These are phyloP conservation scores for Smittia aterrima DNA, from an alignment of 2,888 invertebrate species.

Conservation along the genomic window DNA sequence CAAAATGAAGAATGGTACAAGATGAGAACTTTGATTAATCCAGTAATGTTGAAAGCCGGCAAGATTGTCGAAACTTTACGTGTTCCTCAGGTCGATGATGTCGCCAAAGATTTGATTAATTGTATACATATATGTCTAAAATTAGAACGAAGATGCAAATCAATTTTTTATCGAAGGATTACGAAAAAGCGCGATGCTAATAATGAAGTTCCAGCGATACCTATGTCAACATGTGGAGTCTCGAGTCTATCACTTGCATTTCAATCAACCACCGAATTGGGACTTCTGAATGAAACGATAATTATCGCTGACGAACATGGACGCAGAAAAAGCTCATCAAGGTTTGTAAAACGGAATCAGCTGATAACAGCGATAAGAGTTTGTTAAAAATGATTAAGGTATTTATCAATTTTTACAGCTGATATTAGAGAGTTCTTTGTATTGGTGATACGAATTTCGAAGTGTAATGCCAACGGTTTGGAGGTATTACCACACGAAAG, in stretches of 20 bases:
- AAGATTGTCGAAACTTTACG: conserved; percentile 57
- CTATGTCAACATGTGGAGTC: conserved; percentile 58
- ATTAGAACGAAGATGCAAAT: no score
- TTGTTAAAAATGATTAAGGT: not conserved
- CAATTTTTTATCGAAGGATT: no score
- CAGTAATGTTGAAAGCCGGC: conserved; percentile 61
- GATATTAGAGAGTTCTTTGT: conserved; percentile 42
- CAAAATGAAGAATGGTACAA: conserved; percentile 61
- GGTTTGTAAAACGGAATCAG: not conserved
- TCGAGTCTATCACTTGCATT: conserved; percentile 57
- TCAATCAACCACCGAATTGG: conserved; percentile 52
- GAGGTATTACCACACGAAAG: conserved; percentile 48
- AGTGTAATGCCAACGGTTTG: conserved; percentile 48
- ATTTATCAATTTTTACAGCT: conserved; percentile 21
- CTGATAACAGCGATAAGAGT: not conserved
- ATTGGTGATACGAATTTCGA: conserved; percentile 46
- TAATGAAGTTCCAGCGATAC: conserved; percentile 54
- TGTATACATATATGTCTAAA: conserved; percentile 21
- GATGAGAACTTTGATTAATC: conserved; percentile 55
- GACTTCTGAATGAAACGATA: conserved; percentile 45
- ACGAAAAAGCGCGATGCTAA: conserved; percentile 47
- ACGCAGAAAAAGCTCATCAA: conserved; percentile 13
- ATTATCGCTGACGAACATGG: conserved; percentile 36
- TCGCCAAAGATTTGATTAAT: conserved; percentile 47
- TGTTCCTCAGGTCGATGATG: conserved; percentile 54